Base-by-base conservation (phyloP, 2,797 vertebrate species). In the Lateolabrax maculatus region DNA sequence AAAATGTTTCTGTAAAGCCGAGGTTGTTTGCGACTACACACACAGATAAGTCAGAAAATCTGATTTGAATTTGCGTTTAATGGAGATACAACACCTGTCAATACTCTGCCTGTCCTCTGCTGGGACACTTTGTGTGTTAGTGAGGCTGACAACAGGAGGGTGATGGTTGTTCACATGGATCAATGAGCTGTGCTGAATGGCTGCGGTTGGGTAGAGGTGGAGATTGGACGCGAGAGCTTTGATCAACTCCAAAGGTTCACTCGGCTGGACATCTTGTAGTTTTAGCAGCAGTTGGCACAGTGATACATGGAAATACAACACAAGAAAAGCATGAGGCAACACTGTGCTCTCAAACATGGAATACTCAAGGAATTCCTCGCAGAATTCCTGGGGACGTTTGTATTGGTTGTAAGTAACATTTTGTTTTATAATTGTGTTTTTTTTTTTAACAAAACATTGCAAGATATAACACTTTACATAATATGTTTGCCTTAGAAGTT, bases 331-430 rank as follows among this genome's bases (percentile, higher is more conserved):
- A 96, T 97, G 95, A 97, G 95, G 89, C 94, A 95, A 78, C 97
- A 92, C 90, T 95, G 97, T 85, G 93, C 92, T 83, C 91, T 99
- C 82, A 98, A 96, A 94, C 97, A 96, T 94, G 86, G 91, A 73
- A 85, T 98, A 89, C 80, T 94, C 66, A 99, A 96, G 94, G 98
- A 99, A 94, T 97, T 95, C 11, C 90, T 99, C 81, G 96, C 98
- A 0, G 98, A 99, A 92, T 97, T 99, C 93, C 94, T 99, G 84
- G 98, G 97, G 51, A 99, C 98, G 0, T 98, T 97, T 83, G 93
- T 98, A 77, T 48, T 99, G 94, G 96, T 99, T 69, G 98, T 99
- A 93, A 99, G 98, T 98, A 87, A 13, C 9, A 37, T 19, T 66
- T 72, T 52, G 2, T 64, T 0, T 19, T 27, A 16, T 23, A n/a